Evolutionary conservation across 2,888 invertebrate genomes (phyloP), one percentile per base, ranked within the genome.

Genomic region (Deilephila porcellus): DNA sequence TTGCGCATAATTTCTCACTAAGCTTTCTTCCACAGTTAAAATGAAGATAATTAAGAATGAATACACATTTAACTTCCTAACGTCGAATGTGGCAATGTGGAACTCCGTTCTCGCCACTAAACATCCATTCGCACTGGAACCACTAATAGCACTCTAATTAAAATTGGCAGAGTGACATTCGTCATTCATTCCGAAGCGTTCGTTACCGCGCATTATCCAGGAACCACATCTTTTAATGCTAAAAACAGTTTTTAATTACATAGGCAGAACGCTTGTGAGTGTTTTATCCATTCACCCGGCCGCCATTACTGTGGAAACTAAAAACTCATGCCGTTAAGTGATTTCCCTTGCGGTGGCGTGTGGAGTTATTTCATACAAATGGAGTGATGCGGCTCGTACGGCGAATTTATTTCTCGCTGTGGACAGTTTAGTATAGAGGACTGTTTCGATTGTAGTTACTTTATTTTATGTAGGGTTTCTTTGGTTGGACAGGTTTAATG

Each of bases 171-270:
- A 25, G 45, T 67, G 45, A 45, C 52, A 67, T 52, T 56, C n/a
- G 25, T 19, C 52, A 45, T 67, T 67, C 67, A 67, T 60, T 60
- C 20, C 56, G 52, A 14, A 52, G 20, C 67, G 52, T 17, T 56
- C 56, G n/a, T 25, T 52, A 52, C 67, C 19, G 56, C 56, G n/a
- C 56, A 56, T 56, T 56, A 56, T 56, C 56, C 56, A 5, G 56
- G 17, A 17, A 52, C 4, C 14, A 64, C 3, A 20, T 64, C 34
- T 64, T 64, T 20, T 37, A 62, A 32, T 64, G 19, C n/a, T 37
- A 67, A 67, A 64, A 45, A 45, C 17, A 45, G 67, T 67, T 67
- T 67, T 67, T 67, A 67, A 67, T 67, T 67, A 67, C 52, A 67
- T 25, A 52, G 45, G 63, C 63, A 19, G 67, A 67, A 52, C 25